Base-by-base conservation (phyloP, 2,888 invertebrate genomes). In the Ischnura elegans region DNA sequence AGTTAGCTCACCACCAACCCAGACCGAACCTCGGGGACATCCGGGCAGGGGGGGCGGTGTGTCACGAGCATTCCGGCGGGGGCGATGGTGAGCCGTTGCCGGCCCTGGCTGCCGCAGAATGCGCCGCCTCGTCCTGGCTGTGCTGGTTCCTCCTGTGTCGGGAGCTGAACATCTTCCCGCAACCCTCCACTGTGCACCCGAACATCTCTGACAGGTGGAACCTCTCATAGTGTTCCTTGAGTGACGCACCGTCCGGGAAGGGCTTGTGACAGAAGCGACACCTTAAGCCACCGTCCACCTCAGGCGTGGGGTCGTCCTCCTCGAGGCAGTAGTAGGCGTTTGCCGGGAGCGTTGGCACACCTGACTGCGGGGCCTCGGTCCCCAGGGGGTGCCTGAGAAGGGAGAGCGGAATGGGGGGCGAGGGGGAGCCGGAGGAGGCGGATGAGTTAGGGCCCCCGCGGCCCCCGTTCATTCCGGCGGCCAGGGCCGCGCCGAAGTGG, bases 131-230 rank as follows among this genome's bases (percentile, higher is more conserved):
- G 95, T 97, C 97, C 95, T 98, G 98, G 94, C 97, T 97, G 96
- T 98, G 98, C 93, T 97, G 96, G 95, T 98, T 98, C 94, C 98
- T 97, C 94, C 97, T 97, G 94, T 98, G 98, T 95, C 97, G 97
- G 21, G 98, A 98, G 94, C 98, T 97, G 96, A 98, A 98, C 90
- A 98, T 97, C 95, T 98, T 97, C 93, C 97, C 97, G 96, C 98
- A 98, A 25, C 98, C 98, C 94, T 97, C 97, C 93, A 98, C 96
- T n/a, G 97, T 97, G 96, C 98, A 98, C 94, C 97, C 97, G 95
- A 97, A 97, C 96, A 98, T 97, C 94, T 98, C 97, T 94, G 97
- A 97, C 55, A 96, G 95, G 95, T 98, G 98, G 93, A 97, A 96
- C 94, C 96, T 97, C 95, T 98, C 98, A 96, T 97, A 98, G 96